Conservation (phyloP, 2,888 invertebrate genomes). For the Calephelis perditalis region DNA sequence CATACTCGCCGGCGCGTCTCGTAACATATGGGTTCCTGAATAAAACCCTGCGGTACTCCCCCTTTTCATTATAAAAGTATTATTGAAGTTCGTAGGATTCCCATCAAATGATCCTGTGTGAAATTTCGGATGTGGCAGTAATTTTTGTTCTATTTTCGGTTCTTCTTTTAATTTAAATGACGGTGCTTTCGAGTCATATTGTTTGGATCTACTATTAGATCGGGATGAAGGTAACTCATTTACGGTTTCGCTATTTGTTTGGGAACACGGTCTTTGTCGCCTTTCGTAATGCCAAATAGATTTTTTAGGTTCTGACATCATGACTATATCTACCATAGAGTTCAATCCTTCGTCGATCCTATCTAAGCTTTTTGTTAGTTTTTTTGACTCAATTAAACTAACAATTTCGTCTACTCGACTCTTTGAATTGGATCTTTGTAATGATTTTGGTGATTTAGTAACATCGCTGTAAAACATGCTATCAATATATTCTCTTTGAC, state of each 20-base stretch:
- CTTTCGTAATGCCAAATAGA: constrained; percentile 61
- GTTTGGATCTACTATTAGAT: constrained; percentile 47
- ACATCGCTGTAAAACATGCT: constrained; percentile 78
- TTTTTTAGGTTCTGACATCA: constrained; percentile 76
- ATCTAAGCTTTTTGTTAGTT: constrained; percentile 86
- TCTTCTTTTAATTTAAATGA: constrained; percentile 49
- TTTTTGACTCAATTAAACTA: constrained; percentile 78
- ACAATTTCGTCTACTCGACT: constrained; percentile 70
- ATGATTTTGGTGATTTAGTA: constrained; percentile 37
- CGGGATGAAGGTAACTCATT: constrained; percentile 57
- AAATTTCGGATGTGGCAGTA: constrained; percentile 30
- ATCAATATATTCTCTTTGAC: constrained; percentile 75
- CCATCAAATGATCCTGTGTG: constrained; percentile 54
- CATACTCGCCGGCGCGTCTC: constrained; percentile 70
- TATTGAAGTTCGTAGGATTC: constrained; percentile 52
- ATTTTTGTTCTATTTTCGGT: constrained; percentile 37
- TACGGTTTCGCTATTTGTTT: constrained; percentile 59
- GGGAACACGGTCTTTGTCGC: constrained; percentile 59
- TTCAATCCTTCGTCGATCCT: constrained; percentile 86
- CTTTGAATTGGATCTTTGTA: constrained; percentile 55
- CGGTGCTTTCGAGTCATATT: constrained; percentile 49
- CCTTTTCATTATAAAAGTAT: constrained; percentile 79
- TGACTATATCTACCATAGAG: constrained; percentile 84
- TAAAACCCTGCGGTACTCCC: constrained; percentile 82
- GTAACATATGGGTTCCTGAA: constrained; percentile 74